Evolutionary conservation across 2,113 vertebrate species (phyloP).

Genomic region (Calypte anna): DNA sequence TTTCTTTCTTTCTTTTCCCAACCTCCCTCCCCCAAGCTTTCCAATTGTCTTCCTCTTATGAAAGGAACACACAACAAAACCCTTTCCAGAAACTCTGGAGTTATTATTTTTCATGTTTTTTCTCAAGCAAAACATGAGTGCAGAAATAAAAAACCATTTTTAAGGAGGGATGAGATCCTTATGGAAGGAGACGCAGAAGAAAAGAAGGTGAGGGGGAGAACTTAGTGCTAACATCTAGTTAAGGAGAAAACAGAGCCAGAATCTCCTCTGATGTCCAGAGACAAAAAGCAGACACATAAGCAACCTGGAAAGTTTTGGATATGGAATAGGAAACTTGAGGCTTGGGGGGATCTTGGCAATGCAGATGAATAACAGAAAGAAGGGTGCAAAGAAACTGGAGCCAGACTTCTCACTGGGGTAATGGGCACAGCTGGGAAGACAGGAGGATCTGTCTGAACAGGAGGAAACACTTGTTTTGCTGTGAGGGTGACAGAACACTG

Average conservation of each 20-base stretch:
- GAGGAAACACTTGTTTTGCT: not conserved
- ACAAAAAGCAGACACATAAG: not conserved
- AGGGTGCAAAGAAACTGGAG: not conserved
- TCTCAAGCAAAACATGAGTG: not conserved
- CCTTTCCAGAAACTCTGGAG: not conserved
- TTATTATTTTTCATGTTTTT: not conserved
- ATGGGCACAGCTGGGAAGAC: rapidly evolving
- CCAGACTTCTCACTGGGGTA: not conserved
- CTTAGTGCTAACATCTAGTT: not conserved
- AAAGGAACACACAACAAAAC: not conserved
- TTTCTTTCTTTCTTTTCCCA: too few species aligned
- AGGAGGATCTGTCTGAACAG: not conserved
- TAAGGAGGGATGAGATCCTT: not conserved
- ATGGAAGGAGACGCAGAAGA: not conserved
- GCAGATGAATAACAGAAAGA: not conserved
- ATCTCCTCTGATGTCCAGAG: not conserved
- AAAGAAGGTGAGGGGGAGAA: not conserved
- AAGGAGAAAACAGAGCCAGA: not conserved
- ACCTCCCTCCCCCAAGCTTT: not conserved
- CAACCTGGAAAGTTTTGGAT: not conserved
- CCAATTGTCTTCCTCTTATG: not conserved
- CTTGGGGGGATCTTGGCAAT: not conserved
- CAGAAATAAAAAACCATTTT: not conserved
- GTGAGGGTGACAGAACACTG: not conserved
- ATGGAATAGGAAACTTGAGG: not conserved